Conservation (phyloP, 2,797 vertebrate species). For the Spheniscus humboldti region DNA sequence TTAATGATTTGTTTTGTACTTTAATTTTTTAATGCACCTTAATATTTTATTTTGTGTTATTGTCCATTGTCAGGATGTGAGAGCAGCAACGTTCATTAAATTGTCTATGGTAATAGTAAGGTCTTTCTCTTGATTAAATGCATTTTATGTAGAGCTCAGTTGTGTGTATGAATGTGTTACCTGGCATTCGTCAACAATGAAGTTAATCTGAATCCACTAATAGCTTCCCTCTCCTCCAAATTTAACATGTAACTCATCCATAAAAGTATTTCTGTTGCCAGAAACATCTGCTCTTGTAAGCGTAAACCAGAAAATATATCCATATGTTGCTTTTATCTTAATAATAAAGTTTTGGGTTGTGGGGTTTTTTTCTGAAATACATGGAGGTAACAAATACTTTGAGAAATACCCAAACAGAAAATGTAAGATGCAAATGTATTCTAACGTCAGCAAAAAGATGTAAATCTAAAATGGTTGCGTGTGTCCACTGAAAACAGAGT, state of each 20-base stretch:
- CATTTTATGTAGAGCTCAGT: neutral
- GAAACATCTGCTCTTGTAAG: neutral
- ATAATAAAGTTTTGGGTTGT: neutral
- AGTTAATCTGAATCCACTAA: neutral
- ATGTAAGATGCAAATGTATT: neutral
- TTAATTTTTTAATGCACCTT: neutral
- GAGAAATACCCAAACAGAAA: neutral
- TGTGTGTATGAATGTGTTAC: neutral
- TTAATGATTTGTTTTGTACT: neutral
- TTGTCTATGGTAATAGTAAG: neutral
- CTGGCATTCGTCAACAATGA: neutral
- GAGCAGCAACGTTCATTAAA: neutral
- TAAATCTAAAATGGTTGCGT: neutral
- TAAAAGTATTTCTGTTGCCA: neutral
- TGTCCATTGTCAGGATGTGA: neutral
- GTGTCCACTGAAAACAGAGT: neutral
- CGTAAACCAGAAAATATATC: neutral
- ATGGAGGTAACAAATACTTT: neutral
- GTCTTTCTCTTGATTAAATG: neutral
- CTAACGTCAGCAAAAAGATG: neutral
- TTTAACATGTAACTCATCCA: neutral
- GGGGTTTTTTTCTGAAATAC: neutral
- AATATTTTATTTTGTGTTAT: neutral
- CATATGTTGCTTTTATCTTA: neutral
- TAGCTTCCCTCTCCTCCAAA: neutral